Evolutionary conservation across 2,113 vertebrate species (phyloP).

Genomic region (Propithecus coquereli): DNA sequence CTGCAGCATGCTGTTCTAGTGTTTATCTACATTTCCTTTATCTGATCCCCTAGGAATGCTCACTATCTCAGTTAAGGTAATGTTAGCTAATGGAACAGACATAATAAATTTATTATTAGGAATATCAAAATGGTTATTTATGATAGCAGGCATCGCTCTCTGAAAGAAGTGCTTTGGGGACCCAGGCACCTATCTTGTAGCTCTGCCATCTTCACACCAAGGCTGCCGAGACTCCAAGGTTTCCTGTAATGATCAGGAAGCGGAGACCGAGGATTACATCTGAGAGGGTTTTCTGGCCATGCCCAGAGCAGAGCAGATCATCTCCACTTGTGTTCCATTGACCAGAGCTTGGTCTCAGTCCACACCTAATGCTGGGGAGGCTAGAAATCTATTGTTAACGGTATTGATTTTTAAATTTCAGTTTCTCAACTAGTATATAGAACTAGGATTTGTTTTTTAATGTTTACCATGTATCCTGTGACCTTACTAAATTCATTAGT

Average conservation of each 20-base stretch:
- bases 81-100: background rate
- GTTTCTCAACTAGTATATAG: background rate
- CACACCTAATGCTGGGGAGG: background rate
- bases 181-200: background rate
- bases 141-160: background rate
- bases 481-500: background rate
- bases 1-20: background rate
- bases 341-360: background rate
- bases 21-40: background rate
- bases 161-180: background rate
- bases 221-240: background rate
- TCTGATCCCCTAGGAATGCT: background rate
- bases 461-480: background rate
- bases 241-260: background rate
- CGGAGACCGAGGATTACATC: background rate
- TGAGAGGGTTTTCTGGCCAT: background rate
- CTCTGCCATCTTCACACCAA: background rate
- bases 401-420: background rate
- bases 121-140: background rate
- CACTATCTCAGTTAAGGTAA: background rate
- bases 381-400: background rate
- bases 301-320: background rate
- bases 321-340: background rate
- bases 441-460: background rate
- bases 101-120: background rate